Conservation (phyloP, 2,888 invertebrate genomes). For the Lissocephala sabroskyi region DNA sequence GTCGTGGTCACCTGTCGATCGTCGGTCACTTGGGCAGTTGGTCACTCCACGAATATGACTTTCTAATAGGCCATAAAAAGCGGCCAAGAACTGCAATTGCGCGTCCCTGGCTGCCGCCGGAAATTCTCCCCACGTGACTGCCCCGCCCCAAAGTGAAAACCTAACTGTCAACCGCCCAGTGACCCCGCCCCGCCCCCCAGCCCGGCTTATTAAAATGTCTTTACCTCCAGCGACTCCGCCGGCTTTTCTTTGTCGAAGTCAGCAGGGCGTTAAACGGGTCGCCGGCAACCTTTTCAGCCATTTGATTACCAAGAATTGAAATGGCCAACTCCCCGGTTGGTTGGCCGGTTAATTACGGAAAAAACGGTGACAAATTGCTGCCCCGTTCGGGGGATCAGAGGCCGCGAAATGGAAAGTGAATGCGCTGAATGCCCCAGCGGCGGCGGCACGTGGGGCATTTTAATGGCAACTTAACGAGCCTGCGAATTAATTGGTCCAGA, state of each 20-base stretch:
- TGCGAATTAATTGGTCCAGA: background rate
- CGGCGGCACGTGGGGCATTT: slow-evolving; percentile 1
- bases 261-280: background rate
- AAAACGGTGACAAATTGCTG: no score
- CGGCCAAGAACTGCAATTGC: no score
- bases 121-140: no score
- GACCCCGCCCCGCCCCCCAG: no score
- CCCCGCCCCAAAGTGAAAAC: no score
- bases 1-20: background rate
- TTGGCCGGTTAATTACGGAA: no score
- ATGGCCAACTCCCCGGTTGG: background rate
- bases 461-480: slow-evolving; percentile 4
- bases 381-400: no score
- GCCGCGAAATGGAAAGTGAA: slow-evolving; percentile 27
- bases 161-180: slow-evolving; percentile 20
- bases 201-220: slow-evolving; percentile 37
- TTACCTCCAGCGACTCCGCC: background rate
- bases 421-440: slow-evolving; percentile 13
- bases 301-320: no score
- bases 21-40: background rate
- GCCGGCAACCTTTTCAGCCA: no score
- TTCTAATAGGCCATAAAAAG: slow-evolving; percentile 10
- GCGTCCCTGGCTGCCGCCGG: no score
- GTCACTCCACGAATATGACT: slow-evolving; percentile 6
- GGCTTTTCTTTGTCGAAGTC: background rate